A percentile compares a stretch with the other conserved stretches of the same genome.
Conservation (phyloP, 1,140 invertebrate species). For the Aphelenchoides besseyi region DNA sequence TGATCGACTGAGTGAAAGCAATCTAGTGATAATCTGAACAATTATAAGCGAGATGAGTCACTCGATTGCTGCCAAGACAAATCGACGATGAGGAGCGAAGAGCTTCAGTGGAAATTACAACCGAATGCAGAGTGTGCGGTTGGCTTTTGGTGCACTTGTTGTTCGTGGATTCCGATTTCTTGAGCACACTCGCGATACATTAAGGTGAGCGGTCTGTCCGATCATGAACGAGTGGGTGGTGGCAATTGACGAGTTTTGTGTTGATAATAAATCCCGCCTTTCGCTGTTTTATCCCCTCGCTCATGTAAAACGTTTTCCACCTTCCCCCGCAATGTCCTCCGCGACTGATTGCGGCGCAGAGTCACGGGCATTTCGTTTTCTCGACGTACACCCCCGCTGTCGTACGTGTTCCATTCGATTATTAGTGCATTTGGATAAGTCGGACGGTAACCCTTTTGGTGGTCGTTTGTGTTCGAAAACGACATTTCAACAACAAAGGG, state of each 20-base stretch:
- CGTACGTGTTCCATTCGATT: too few species aligned
- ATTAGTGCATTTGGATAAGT: too few species aligned
- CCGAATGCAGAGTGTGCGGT: too few species aligned
- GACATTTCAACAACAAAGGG: too few species aligned
- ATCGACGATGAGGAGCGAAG: background rate
- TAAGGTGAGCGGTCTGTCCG: too few species aligned
- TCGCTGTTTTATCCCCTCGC: background rate
- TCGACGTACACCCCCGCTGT: too few species aligned
- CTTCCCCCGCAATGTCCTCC: background rate
- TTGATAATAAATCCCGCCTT: background rate
- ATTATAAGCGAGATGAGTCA: background rate
- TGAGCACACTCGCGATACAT: too few species aligned
- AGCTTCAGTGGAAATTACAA: background rate
- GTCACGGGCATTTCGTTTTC: background rate
- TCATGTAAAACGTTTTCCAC: background rate
- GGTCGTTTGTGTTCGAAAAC: too few species aligned
- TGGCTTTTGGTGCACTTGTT: background rate
- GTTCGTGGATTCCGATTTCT: background rate
- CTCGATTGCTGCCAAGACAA: background rate
- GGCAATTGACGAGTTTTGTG: too few species aligned
- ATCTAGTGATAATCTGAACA: background rate
- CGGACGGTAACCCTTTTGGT: too few species aligned
- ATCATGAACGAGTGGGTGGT: too few species aligned
- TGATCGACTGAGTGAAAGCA: background rate
- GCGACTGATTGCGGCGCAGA: background rate